Conservation (phyloP, 2,113 vertebrate species). For the Phylloscopus whistleri region DNA sequence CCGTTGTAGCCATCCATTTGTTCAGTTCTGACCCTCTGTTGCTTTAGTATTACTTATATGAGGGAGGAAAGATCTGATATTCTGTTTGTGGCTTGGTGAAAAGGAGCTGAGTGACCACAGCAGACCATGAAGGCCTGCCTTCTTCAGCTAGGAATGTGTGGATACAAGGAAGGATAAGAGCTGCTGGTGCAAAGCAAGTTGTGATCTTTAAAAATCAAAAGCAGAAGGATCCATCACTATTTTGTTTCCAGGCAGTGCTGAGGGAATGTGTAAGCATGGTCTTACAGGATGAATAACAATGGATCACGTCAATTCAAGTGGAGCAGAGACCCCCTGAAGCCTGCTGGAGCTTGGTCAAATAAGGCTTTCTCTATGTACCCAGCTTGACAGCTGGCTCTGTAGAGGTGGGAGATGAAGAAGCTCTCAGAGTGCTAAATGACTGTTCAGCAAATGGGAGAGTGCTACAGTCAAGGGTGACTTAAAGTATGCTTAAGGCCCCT, state of each 20-base stretch:
- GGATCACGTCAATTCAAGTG: neutral
- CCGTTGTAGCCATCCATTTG: neutral
- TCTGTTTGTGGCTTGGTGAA: neutral
- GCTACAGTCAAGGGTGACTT: neutral
- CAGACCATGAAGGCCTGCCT: neutral
- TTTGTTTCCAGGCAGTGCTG: neutral
- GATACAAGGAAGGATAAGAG: neutral
- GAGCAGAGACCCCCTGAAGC: neutral
- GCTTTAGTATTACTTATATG: neutral
- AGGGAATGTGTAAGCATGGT: neutral
- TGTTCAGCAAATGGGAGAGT: neutral
- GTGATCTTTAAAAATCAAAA: neutral
- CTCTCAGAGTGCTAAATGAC: neutral
- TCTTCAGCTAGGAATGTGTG: neutral
- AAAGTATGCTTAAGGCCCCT: neutral
- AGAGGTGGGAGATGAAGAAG: neutral
- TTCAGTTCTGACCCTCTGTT: neutral
- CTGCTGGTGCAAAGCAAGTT: neutral
- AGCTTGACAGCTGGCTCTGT: neutral
- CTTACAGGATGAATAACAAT: neutral
- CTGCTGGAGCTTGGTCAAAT: neutral
- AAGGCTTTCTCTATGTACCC: neutral
- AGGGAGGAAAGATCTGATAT: fast-evolving
- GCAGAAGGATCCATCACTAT: neutral
- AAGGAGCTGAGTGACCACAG: neutral